Conservation (phyloP, 2,113 vertebrate genomes). For the Istiophorus platypterus region DNA sequence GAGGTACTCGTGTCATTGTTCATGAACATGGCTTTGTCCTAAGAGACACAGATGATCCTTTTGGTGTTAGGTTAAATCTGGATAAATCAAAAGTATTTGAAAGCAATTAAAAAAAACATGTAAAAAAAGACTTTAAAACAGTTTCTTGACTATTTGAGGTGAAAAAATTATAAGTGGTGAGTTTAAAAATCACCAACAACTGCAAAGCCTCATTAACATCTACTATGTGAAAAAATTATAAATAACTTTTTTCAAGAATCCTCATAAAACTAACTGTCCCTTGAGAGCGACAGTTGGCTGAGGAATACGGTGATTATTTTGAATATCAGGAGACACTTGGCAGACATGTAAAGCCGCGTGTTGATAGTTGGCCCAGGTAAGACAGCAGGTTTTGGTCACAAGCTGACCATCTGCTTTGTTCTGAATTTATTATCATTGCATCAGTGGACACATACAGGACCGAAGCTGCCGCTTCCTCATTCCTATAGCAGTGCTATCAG, state of each 20-base stretch:
- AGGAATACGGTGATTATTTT: conserved; percentile 1
- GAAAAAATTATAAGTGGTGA: background rate
- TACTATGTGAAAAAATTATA: background rate
- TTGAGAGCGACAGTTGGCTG: conserved; percentile 24
- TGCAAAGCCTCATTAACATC: background rate
- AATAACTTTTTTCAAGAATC: background rate
- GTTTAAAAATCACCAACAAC: background rate
- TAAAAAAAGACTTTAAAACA: background rate
- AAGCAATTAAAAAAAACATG: background rate
- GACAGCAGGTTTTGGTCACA: conserved; percentile 62
- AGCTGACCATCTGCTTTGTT: conserved; percentile 77
- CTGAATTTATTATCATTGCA: conserved; percentile 57
- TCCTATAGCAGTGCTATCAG: background rate
- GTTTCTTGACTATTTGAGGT: too few species aligned
- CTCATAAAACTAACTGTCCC: conserved; percentile 5
- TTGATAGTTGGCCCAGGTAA: conserved; percentile 52
- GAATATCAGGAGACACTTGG: conserved; percentile 47
- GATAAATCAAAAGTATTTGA: background rate
- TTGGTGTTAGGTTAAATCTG: background rate
- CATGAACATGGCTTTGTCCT: background rate
- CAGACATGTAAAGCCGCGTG: conserved; percentile 39
- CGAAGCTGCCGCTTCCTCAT: conserved; percentile 34
- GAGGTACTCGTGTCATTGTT: background rate
- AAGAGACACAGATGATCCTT: background rate
- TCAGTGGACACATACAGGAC: conserved; percentile 29